Evolutionary conservation across 2,888 invertebrate genomes (phyloP), one percentile per base, ranked within the genome.

Genomic region (Sclerodermus sp.): DNA sequence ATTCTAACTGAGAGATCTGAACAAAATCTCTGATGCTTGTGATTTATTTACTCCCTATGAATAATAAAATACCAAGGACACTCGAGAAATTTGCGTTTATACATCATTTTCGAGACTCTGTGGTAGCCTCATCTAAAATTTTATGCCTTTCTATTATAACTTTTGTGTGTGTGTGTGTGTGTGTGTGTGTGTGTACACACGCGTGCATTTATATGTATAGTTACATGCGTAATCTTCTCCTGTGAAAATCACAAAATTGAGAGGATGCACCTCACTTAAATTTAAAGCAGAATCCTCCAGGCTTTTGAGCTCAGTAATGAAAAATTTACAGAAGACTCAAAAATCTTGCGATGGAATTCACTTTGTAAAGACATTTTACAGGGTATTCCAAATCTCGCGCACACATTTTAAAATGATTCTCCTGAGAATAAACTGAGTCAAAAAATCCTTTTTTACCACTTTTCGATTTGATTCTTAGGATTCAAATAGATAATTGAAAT

Each of bases 11-110:
- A 66, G 70, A 53, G 65, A 57, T 62, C 56, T 44, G 59, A 53
- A 56, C 59, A 60, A 55, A 56, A 63, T 58, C 69, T 67, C 68
- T 67, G 71, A 74, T 66, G 75, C 76, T 76, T 76, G 76, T 76
- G 76, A 76, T 76, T 76, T 76, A 73, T 66, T 72, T 74, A 74
- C 68, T 68, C n/a, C n/a, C 62, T 64, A 60, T 64, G 61, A 58
- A 66, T 49, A 60, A 57, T 56, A 50, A 44, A 53, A 23, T 23
- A 58, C 65, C 62, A 67, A 65, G 73, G 68, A 73, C 61, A 71
- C 72, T 66, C 68, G 74, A 66, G 74, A 66, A 66, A 62, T 40
- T 50, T 47, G 34, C 39, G 41, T 37, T 4, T 1, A 8, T 31
- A 16, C 37, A 37, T 12, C 30, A 48, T 36, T 58, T 63, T 71